A percentile compares a stretch with the other conserved stretches of the same genome.
These are phyloP conservation scores for Manis javanica DNA, from an alignment of 2,797 vertebrate species.

Conservation along the genomic window DNA sequence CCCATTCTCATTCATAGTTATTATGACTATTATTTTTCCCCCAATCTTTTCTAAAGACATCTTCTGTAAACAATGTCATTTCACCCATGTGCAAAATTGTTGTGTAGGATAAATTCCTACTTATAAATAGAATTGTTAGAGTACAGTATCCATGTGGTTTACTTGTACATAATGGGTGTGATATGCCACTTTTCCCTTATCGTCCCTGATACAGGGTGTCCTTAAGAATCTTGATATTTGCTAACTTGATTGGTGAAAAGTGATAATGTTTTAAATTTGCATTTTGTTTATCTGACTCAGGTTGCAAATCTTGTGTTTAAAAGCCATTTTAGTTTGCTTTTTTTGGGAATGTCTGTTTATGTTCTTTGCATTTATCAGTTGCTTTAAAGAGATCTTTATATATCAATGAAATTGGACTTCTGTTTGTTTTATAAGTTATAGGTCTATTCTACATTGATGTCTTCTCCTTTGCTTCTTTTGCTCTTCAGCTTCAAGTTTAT, in stretches of 20 bases:
- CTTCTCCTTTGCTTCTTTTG: constrained; percentile 3
- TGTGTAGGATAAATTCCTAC: background rate
- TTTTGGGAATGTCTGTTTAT: background rate
- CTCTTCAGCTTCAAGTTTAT: background rate
- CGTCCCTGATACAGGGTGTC: background rate
- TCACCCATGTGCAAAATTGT: background rate
- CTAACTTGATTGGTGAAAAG: background rate
- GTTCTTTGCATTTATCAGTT: background rate
- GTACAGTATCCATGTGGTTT: background rate
- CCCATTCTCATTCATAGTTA: background rate
- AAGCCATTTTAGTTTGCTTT: background rate
- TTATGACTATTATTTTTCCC: background rate
- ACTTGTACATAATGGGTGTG: background rate
- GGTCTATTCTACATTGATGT: background rate
- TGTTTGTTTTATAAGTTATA: background rate
- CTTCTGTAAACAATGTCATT: background rate
- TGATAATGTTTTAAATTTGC: background rate
- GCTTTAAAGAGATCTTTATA: background rate
- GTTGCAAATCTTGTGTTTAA: constrained; percentile 18
- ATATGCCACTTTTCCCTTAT: background rate
- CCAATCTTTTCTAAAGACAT: background rate
- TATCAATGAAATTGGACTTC: background rate
- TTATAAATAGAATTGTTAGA: background rate
- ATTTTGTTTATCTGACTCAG: background rate
- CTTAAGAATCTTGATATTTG: background rate